phyloP scores from a whole-genome alignment of 2,797 vertebrate genomes.

The Labroides dimidiatus region DNA sequence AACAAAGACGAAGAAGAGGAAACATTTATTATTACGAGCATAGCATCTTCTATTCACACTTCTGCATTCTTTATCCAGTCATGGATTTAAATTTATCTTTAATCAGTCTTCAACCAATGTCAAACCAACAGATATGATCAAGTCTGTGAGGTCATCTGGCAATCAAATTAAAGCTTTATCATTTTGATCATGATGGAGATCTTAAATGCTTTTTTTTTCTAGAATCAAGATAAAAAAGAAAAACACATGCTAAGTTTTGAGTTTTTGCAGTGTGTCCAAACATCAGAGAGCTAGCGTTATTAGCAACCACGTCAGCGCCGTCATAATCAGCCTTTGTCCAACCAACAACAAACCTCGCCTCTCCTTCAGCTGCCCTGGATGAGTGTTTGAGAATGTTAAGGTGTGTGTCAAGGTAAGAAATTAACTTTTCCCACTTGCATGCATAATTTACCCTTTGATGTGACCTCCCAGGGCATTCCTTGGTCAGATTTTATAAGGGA shows the following conservation, averaged over 20 bases:
- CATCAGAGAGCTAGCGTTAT: background rate
- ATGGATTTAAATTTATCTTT: background rate
- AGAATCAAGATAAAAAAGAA: background rate
- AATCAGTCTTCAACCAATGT: background rate
- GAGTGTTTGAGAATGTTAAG: background rate
- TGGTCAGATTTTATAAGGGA: constrained; percentile 38
- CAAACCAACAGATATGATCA: background rate
- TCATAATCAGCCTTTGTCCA: constrained; percentile 70
- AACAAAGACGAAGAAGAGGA: constrained; percentile 1
- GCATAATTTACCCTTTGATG: constrained; percentile 43
- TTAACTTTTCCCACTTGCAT: constrained; percentile 58
- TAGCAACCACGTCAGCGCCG: constrained; percentile 54
- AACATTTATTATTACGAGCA: background rate
- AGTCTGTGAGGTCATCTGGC: background rate
- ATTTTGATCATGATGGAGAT: background rate
- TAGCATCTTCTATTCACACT: background rate
- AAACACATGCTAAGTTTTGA: too few species aligned
- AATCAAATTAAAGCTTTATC: background rate
- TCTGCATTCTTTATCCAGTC: background rate
- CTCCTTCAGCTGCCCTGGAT: constrained; percentile 47
- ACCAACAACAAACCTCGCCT: constrained; percentile 55
- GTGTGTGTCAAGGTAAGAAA: constrained; percentile 56
- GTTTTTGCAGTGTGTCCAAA: background rate
- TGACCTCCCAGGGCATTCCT: constrained; percentile 21
- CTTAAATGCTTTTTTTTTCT: background rate